phyloP scores from a whole-genome alignment of 2,797 vertebrate genomes.

The Xiphorhynchus erythropygius region DNA sequence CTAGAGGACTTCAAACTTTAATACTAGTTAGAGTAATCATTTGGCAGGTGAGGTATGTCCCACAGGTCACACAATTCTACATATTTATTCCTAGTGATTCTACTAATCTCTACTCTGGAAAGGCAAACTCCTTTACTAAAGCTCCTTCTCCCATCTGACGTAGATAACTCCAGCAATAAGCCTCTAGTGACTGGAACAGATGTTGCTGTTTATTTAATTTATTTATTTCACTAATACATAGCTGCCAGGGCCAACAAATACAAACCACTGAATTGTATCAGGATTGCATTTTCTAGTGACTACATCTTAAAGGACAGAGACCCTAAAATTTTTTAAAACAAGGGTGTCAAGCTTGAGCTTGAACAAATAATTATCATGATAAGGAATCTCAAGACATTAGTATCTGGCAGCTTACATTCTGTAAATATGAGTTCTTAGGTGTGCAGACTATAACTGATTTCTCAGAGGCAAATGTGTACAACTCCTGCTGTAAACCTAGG shows the following conservation, averaged over 20 bases:
- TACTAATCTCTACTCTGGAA: constrained; percentile 34
- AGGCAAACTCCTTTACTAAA: background rate
- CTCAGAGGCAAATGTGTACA: background rate
- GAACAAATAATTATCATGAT: background rate
- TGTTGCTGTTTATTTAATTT: constrained; percentile 62
- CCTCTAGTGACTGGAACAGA: constrained; percentile 49
- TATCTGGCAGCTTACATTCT: background rate
- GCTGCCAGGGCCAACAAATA: background rate
- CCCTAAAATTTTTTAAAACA: background rate
- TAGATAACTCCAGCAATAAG: constrained; percentile 38
- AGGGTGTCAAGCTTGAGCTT: background rate
- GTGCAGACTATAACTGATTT: background rate
- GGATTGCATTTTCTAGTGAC: background rate
- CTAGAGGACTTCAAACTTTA: constrained; percentile 9
- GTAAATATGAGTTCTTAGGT: background rate
- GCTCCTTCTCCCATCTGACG: background rate
- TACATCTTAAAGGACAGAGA: background rate
- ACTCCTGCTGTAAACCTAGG: background rate
- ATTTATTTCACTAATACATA: constrained; percentile 60
- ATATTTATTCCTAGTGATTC: constrained; percentile 46
- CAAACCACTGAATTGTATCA: background rate
- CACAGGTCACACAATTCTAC: background rate
- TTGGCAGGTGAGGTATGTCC: constrained; percentile 13
- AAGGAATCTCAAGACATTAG: background rate
- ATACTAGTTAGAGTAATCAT: background rate